phyloP scores from a whole-genome alignment of 2,888 invertebrate genomes.

The Hemithea aestivaria region DNA sequence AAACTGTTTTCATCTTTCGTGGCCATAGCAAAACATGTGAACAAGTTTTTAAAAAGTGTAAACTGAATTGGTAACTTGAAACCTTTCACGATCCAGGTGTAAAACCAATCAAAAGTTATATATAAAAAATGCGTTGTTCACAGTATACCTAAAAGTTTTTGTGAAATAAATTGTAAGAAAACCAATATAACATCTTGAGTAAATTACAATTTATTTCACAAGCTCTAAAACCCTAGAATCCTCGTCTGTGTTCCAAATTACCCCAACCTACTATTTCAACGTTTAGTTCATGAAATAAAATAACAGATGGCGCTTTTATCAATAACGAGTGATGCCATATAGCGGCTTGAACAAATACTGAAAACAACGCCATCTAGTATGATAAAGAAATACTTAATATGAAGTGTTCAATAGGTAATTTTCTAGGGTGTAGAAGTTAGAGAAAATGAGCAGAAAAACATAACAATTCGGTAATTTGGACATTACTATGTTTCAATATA shows the following conservation, averaged over 20 bases:
- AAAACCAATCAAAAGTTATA: too few relatives aligned
- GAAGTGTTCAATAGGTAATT: too few relatives aligned
- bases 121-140: too few relatives aligned
- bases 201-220: slow-evolving; percentile 1
- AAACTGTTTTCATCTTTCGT: neutral
- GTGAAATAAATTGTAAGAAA: too few relatives aligned
- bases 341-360: neutral
- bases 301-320: neutral
- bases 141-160: too few relatives aligned
- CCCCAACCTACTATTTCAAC: slow-evolving; percentile 3
- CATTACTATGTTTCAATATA: neutral
- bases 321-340: slow-evolving; percentile 3
- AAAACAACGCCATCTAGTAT: slow-evolving; percentile 1
- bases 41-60: neutral
- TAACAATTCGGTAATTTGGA: slow-evolving; percentile 14
- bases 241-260: slow-evolving; percentile 15
- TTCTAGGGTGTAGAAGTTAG: too few relatives aligned
- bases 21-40: neutral
- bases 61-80: neutral
- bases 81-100: too few relatives aligned
- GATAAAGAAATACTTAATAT: too few relatives aligned
- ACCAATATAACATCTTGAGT: neutral
- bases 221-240: neutral
- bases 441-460: neutral
- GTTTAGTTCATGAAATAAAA: neutral